Evolutionary conservation across 1,140 invertebrate genomes (phyloP), one percentile per base, ranked within the genome.

Genomic region (Paracyclopina nana): DNA sequence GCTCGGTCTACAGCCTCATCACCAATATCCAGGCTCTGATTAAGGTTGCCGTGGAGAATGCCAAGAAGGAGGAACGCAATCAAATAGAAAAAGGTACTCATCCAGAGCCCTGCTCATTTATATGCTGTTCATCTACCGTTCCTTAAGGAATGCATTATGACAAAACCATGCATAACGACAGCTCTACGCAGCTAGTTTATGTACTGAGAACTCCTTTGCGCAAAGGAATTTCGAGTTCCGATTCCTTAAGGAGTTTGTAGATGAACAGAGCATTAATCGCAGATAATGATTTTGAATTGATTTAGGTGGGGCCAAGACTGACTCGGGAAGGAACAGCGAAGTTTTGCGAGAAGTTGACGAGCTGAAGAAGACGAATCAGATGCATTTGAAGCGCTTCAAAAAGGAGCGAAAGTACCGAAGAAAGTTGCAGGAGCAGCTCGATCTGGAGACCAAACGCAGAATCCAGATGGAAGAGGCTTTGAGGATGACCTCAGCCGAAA

Each of bases 311-410:
- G 8, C n/a, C 8, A 30, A 30, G 29, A 30, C 29, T 30, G 29
- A 30, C 8, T 30, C n/a, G n/a, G 8, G 8, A 9, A 30, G n/a
- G 29, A n/a, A 30, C 8, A 30, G n/a, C 8, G 29, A 30, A n/a
- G 8, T n/a, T 44, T 25, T 24, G n/a, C 18, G 24, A 44, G 4
- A 22, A 44, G 42, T 25, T 44, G 16, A 44, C n/a, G 42, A 44
- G 12, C n/a, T 44, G 42, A 44, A 44, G 42, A 18, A 25, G 5
- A 44, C 16, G 12, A 44, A 12, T 12, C 16, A 18, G 5, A 25
- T 80, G 54, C 80, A 82, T 62, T 79, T 86, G 62, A 86, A 85
- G 60, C 75, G 83, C 29, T 69, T 85, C 62, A 78, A 82, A 67
- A 81, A 82, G 59, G 84, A 88, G 62, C 74, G 79, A 55, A 77